Evolutionary conservation across 1,140 invertebrate genomes (phyloP).

Genomic region (Himalopsyche phryganea): DNA sequence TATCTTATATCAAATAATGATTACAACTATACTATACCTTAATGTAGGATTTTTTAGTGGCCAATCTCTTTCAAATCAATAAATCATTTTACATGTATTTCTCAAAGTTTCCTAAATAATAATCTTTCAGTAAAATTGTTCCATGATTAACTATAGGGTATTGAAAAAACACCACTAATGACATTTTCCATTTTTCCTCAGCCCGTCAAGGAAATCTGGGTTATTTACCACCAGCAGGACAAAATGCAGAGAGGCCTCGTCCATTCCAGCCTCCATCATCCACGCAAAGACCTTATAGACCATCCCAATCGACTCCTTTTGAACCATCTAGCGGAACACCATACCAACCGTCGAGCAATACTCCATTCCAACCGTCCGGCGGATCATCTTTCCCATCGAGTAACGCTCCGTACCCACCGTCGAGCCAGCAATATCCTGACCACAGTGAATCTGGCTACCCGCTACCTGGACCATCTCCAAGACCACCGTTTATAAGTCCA

Average conservation of each 20-base stretch:
- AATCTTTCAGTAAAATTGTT: too few relatives aligned
- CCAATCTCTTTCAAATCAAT: too few relatives aligned
- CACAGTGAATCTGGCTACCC: conserved; percentile 40
- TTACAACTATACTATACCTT: too few relatives aligned
- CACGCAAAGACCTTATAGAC: conserved; percentile 38
- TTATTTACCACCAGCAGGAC: conserved; percentile 59
- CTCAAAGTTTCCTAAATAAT: too few relatives aligned
- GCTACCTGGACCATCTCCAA: conserved; percentile 37
- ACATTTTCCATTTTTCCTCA: conserved; percentile 44
- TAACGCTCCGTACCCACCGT: conserved; percentile 37
- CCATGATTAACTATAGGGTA: too few relatives aligned
- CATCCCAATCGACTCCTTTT: conserved; percentile 36
- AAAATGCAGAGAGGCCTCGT: conserved; percentile 62
- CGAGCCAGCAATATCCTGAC: conserved; percentile 35
- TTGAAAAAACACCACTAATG: too few relatives aligned
- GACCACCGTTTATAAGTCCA: conserved; percentile 33
- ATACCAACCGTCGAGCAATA: conserved; percentile 37
- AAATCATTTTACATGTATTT: too few relatives aligned
- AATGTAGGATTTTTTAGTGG: too few relatives aligned
- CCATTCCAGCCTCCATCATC: conserved; percentile 59
- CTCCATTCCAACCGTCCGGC: conserved; percentile 46
- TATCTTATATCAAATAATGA: too few relatives aligned
- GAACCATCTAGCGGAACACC: conserved; percentile 37
- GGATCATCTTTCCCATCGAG: conserved; percentile 40
- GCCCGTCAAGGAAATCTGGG: conserved; percentile 58